Base-by-base conservation (phyloP, 2,888 invertebrate genomes). In the Drosophila monieri region DNA sequence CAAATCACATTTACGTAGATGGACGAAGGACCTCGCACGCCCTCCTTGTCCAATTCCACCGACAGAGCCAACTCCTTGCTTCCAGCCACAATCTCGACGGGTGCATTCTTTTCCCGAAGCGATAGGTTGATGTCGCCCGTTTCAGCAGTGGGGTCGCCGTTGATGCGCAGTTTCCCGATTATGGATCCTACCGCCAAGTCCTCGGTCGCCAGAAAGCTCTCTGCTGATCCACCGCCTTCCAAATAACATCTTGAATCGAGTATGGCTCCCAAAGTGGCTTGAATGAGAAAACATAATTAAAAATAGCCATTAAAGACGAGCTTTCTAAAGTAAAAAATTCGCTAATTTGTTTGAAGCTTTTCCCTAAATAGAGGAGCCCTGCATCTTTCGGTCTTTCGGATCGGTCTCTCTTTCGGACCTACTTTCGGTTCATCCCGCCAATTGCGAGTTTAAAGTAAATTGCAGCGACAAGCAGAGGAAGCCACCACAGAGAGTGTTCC, bases 161-260 rank as follows among this genome's bases (percentile, higher is more conserved):
- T 94, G 52, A 97, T 95, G 55, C 95, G 94, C 49, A 97, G 91
- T 23, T 95, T 89, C 91, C 97, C 97, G 66, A 97, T 94, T 51
- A 94, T 93, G 77, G 95, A 94, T 71, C 97, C 97, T 47, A 97
- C 94, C 15, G 95, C 93, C 49, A 95, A 93, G 89, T 97, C 96
- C 92, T 98, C 98, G 90, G 95, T 95, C 80, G 97, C 96, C 91
- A 97, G 96, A 91, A 98, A 96, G 90, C 96, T 97, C 91, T 97
- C 97, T 52, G 97, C 97, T 0, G 97, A 97, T 47, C 97, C 97
- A 37, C 97, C 97, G 88, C 95, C 96, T 92, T 97, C 96, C 90
- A 98, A 92, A 92, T 96, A 98, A 90, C 98, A 98, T 88, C 97
- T 94, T 88, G 96, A 96, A 92, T 97, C 97, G 84, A 95, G 94